These are phyloP conservation scores for Halesus radiatus DNA, from an alignment of 1,140 invertebrate species.

Conservation along the genomic window DNA sequence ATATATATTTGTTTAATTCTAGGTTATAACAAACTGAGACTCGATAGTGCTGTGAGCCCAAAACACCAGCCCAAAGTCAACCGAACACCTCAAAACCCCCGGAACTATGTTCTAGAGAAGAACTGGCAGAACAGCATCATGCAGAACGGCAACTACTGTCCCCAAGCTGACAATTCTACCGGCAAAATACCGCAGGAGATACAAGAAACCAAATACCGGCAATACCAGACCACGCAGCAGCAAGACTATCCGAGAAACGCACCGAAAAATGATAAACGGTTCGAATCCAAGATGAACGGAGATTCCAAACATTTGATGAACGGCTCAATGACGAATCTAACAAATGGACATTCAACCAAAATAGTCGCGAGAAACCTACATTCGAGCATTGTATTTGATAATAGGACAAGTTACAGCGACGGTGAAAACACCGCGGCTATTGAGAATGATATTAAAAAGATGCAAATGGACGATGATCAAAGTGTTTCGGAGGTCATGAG, in stretches of 20 bases:
- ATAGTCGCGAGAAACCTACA: conserved; percentile 54
- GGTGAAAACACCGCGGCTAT: conserved; percentile 39
- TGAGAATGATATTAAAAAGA: conserved; percentile 45
- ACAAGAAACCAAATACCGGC: not conserved
- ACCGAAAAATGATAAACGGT: conserved; percentile 1
- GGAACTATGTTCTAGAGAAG: conserved; percentile 54
- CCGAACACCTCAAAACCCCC: conserved; percentile 49
- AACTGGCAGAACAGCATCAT: conserved; percentile 53
- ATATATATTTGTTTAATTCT: not conserved
- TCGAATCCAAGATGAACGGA: conserved; percentile 5
- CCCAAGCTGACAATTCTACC: conserved; percentile 29
- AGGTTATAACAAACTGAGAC: conserved; percentile 66
- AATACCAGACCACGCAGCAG: not conserved
- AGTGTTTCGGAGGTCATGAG: conserved; percentile 64
- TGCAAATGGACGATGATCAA: conserved; percentile 63
- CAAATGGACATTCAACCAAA: conserved; percentile 15
- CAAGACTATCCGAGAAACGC: not conserved
- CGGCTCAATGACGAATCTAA: conserved; percentile 9
- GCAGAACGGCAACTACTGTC: conserved; percentile 52
- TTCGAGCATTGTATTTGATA: conserved; percentile 54
- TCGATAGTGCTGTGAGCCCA: conserved; percentile 68
- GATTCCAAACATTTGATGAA: conserved; percentile 9
- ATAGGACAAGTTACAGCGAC: conserved; percentile 47
- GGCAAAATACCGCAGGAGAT: conserved; percentile 5
- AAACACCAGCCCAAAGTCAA: conserved; percentile 61